A percentile compares a stretch with the other conserved stretches of the same genome.
These are phyloP conservation scores for Scopus umbretta DNA, from an alignment of 2,113 vertebrate species.

Conservation along the genomic window DNA sequence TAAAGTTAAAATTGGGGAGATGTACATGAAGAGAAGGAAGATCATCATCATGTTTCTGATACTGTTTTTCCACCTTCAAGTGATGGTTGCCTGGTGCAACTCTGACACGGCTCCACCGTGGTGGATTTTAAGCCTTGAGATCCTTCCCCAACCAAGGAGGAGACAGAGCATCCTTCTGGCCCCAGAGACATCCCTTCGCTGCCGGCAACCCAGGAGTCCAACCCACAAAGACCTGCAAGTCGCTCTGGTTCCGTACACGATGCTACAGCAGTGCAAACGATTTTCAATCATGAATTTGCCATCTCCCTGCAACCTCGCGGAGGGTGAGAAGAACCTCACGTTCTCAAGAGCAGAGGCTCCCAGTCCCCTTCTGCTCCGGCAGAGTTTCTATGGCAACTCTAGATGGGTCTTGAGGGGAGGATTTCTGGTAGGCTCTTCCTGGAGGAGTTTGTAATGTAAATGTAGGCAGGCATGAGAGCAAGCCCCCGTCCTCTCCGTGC, in stretches of 20 bases:
- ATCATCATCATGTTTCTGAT: neutral
- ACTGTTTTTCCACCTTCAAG: neutral
- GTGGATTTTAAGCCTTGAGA: neutral
- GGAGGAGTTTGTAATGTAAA: neutral
- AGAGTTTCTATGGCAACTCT: conserved; percentile 15
- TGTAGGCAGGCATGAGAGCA: neutral
- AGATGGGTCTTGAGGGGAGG: neutral
- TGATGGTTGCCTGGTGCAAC: neutral
- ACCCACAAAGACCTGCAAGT: neutral
- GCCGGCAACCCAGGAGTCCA: neutral
- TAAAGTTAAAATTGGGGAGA: neutral
- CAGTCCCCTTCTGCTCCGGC: neutral
- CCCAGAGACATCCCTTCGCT: neutral
- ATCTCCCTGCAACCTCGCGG: neutral
- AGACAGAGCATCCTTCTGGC: neutral
- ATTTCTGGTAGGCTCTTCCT: neutral
- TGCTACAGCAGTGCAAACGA: rapidly evolving
- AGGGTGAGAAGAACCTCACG: neutral
- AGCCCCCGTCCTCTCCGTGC: rapidly evolving
- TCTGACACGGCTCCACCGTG: rapidly evolving
- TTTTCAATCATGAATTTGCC: rapidly evolving
- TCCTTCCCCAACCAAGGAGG: neutral
- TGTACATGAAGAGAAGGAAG: neutral
- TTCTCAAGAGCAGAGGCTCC: neutral
- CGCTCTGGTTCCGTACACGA: rapidly evolving